phyloP scores from a whole-genome alignment of 1,140 invertebrate species.

The Caenorhabditis tropicalis region DNA sequence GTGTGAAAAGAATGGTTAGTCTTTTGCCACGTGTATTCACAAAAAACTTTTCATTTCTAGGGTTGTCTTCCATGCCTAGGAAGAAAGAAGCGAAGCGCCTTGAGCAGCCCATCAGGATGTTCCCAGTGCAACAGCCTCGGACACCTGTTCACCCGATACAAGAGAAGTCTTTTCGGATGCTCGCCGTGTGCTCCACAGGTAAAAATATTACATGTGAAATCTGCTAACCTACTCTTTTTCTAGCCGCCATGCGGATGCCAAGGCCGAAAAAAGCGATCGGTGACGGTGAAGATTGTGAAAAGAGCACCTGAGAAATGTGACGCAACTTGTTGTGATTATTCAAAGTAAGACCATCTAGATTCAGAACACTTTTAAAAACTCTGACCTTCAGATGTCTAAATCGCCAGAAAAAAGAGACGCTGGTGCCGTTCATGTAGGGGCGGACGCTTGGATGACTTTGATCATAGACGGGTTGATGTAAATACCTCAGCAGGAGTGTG shows the following conservation, averaged over 20 bases:
- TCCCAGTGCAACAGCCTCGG: conserved; percentile 7
- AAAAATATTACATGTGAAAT: neutral
- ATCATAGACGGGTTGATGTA: no score
- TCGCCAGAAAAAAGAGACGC: conserved; percentile 31
- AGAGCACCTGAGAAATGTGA: neutral
- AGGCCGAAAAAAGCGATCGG: neutral
- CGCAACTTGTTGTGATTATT: neutral
- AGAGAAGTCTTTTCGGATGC: conserved; percentile 27
- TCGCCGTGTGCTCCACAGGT: neutral
- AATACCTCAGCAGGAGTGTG: no score
- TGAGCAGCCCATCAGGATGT: neutral
- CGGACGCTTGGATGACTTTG: no score
- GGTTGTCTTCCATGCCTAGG: neutral
- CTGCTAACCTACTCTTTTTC: neutral
- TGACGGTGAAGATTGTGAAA: neutral
- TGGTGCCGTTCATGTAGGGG: conserved; percentile 21
- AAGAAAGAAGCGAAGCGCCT: conserved; percentile 1
- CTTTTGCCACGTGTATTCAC: no score
- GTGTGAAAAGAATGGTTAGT: conserved; percentile 6
- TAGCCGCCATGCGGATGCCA: neutral
- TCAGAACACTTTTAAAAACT: no score
- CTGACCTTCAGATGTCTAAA: neutral
- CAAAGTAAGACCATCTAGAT: neutral
- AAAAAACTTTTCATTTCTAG: neutral
- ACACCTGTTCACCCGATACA: neutral